Evolutionary conservation across 2,888 invertebrate genomes (phyloP), one percentile per base, ranked within the genome.

Genomic region (Diploptera punctata): DNA sequence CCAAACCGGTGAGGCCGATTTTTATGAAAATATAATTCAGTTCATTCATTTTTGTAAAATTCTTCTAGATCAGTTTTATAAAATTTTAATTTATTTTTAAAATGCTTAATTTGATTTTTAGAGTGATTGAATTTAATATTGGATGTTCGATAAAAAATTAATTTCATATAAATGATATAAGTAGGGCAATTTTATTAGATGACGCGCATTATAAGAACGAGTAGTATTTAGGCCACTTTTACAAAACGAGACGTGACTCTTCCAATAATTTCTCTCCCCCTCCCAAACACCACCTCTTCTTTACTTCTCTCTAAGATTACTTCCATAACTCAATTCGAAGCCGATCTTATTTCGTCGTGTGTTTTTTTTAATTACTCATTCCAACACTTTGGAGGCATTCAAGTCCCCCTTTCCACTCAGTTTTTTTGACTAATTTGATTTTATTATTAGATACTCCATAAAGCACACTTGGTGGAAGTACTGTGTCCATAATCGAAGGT

Each of bases 301-400:
- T 61, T 61, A 54, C 67, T 69, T 70, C 31, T 38, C 71, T 81
- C 79, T 79, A 69, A 82, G 82, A 82, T 82, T 83, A 80, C 82
- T 78, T 80, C 79, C 80, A 82, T 82, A 82, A 82, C 81, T 82
- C 82, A 83, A 83, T 82, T 82, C 81, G 81, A 81, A 81, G 81
- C 81, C 81, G 82, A 83, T 83, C 82, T 70, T 70, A 70, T 70
- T 65, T 70, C 62, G 71, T 73, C 60, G 73, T 74, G 82, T 81
- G 80, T 81, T 81, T 82, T 82, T 82, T 83, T 82, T 82, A 82
- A 83, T 83, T 83, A 82, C 81, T 79, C 81, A 80, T 79, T 80
- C 81, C 81, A 81, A 78, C 74, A 70, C 57, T 73, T 70, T 43
- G 57, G 67, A 71, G 54, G 61, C 44, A 71, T 54, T 71, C 54